Base-by-base conservation (phyloP, 2,888 invertebrate species). In the Cheilosia urbana region DNA sequence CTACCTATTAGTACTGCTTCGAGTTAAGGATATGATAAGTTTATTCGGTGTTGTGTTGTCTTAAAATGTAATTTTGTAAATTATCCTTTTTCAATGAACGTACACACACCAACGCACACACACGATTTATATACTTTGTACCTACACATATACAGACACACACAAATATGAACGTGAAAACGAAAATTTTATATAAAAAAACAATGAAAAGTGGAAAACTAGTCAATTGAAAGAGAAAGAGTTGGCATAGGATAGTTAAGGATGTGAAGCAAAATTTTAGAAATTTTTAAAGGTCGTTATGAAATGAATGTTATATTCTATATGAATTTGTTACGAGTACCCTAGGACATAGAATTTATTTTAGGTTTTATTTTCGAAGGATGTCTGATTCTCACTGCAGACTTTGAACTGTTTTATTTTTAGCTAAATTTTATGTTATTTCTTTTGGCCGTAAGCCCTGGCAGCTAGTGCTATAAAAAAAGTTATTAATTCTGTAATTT, bases 101-200 rank as follows among this genome's bases (percentile, higher is more conserved):
- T 24, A 24, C 49, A 63, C 57, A 62, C 53, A 57, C 53, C 19
- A 49, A 66, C 68, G 58, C 69, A 45, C 79, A 72, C 71, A 57
- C 55, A 60, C 68, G n/a, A 58, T 85, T 81, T 81, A 62, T 71
- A 81, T 81, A 81, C 75, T 75, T 84, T 81, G 81, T 85, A 85
- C 71, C 81, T 81, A 65, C 47, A 81, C 73, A 71, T 58, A 69
- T 30, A 65, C 60, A 69, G 3, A 51, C 30, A 30, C 24, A 79
- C 21, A 69, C 21, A 65, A 5, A 60, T 34, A 62, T 63, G 15
- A 21, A 68, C 17, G 24, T 11, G 5, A 53, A 55, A 37, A 34
- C 57, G 58, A 79, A 66, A 13, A 51, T 53, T 65, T 69, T 63
- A 65, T 65, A 53, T 34, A 27, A 19, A 17, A 69, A 17, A 65